Evolutionary conservation across 2,888 invertebrate genomes (phyloP).

Genomic region (Clitarchus hookeri): DNA sequence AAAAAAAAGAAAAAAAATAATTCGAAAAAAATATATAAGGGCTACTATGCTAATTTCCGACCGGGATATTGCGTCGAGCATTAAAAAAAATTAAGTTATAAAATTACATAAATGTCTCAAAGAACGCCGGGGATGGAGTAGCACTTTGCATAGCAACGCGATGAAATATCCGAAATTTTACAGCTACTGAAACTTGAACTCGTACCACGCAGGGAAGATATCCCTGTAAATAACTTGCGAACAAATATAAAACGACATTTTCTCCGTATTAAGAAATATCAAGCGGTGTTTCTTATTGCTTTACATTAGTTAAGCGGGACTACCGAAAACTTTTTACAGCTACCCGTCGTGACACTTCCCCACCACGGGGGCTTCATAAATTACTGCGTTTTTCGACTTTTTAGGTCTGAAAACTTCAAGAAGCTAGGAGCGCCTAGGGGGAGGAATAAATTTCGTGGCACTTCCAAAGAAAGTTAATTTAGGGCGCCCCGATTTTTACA

Average conservation of each 20-base stretch:
- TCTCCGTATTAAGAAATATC: not conserved
- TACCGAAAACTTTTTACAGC: not conserved
- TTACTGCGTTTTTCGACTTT: not conserved
- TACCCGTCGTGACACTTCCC: not conserved
- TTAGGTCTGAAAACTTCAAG: not conserved
- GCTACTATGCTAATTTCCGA: not conserved
- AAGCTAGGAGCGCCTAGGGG: not conserved
- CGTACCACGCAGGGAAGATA: not conserved
- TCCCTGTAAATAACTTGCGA: not conserved
- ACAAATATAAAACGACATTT: not conserved
- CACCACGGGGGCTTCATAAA: not conserved
- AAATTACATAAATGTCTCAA: not conserved
- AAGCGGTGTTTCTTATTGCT: not conserved
- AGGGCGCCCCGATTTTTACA: not conserved
- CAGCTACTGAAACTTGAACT: not conserved
- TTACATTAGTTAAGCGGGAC: not conserved
- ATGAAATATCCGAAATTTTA: not conserved
- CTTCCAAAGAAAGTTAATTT: not conserved
- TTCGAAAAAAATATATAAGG: not conserved
- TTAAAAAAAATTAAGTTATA: not conserved
- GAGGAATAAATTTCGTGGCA: not conserved
- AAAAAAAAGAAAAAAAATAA: not conserved
- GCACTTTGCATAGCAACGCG: not conserved
- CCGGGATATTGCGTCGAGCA: not conserved
- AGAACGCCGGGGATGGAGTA: not conserved